Evolutionary conservation across 2,113 vertebrate species (phyloP), one percentile per base, ranked within the genome.

Genomic region (Hyperoodon ampullatus): DNA sequence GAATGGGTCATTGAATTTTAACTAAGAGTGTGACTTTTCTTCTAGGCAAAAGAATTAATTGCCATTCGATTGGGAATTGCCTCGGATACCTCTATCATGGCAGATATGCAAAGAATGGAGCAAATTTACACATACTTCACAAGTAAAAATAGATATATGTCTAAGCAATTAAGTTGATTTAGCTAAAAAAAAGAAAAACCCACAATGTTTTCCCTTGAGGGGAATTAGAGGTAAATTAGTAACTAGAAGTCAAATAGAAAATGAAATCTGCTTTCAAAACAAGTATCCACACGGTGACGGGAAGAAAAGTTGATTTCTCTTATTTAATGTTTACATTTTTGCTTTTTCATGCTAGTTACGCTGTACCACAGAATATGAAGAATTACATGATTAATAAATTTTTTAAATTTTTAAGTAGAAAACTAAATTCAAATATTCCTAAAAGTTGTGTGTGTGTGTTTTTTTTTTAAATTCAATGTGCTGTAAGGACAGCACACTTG

Each of bases 1-100:
- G 18, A 55, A 63, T 6, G 39, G 35, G 70, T 72, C 84, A 8
- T 21, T 81, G 65, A 39, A 74, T 70, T 86, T 97, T 94, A 86
- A 81, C 50, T 8, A 23, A 21, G 18, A 24, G 3, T 8, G 7
- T 42, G 28, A 82, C 50, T 66, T 84, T n/a, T 83, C 61, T 53
- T 55, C 16, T 26, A 26, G 39, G 9, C 23, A 55, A 60, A 86
- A 42, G 28, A 55, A 24, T 53, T 44, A 24, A 61, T 82, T 66
- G 60, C 11, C 24, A 39, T 75, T 39, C 24, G 2, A 61, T 39
- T 39, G 42, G 14, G 6, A 11, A 68, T 47, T 10, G 7, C 15
- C 18, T 92, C 6, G 28, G 33, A 47, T 19, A 30, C 5, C 4
- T 28, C 21, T 50, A 18, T 75, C 65, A 24, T 10, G 47, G 23